phyloP scores from a whole-genome alignment of 1,140 invertebrate genomes.

The Trinorchestia longiramus region DNA sequence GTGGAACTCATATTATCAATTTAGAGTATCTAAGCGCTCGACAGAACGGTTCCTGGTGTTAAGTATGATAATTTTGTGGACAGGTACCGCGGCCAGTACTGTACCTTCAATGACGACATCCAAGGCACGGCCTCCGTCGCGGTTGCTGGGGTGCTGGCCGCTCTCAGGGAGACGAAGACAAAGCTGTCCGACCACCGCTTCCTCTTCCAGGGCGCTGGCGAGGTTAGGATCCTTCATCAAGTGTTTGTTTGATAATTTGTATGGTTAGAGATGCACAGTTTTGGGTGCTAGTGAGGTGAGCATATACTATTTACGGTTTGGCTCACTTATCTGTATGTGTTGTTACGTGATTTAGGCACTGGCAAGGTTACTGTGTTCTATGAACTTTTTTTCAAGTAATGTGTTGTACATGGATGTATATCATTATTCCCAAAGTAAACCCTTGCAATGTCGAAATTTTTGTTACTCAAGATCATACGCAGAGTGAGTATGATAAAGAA shows the following conservation, averaged over 20 bases:
- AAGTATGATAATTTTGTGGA: slow-evolving; percentile 69
- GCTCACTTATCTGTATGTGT: no score
- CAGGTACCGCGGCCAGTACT: slow-evolving; percentile 88
- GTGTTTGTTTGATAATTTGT: no score
- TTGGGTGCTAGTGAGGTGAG: neutral
- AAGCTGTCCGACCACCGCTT: slow-evolving; percentile 85
- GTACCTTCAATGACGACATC: slow-evolving; percentile 98
- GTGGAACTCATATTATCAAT: neutral
- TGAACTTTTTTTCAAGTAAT: no score
- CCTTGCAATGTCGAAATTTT: no score
- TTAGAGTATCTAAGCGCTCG: no score
- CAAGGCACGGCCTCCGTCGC: slow-evolving; percentile 95
- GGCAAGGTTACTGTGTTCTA: no score
- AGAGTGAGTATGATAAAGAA: no score
- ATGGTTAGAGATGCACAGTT: neutral
- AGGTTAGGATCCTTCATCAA: slow-evolving; percentile 72
- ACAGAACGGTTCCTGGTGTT: neutral
- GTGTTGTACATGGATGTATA: no score
- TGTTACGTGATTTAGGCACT: no score
- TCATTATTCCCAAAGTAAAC: no score
- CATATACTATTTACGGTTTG: neutral
- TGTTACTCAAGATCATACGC: no score
- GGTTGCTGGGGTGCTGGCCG: slow-evolving; percentile 89
- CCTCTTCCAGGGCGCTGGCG: slow-evolving; percentile 93
- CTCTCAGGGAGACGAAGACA: slow-evolving; percentile 83